Evolutionary conservation across 2,888 invertebrate genomes (phyloP).

Genomic region (Cerastis rubricosa): DNA sequence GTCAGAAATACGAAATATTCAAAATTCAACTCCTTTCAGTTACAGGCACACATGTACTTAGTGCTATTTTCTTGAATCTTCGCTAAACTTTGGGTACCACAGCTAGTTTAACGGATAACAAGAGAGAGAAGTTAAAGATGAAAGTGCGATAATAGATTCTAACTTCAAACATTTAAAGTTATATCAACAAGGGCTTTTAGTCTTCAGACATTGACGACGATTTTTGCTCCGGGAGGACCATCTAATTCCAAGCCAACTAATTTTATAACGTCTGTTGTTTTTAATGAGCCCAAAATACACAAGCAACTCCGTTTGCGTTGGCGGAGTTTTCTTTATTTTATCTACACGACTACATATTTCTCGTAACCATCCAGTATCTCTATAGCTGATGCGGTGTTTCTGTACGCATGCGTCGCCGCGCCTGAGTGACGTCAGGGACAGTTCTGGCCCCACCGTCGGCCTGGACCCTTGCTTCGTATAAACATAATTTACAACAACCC

Average conservation of each 20-base stretch:
- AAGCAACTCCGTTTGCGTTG: background rate
- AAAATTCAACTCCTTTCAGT: background rate
- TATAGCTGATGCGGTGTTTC: conserved; percentile 69
- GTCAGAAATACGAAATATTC: background rate
- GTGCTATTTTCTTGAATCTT: background rate
- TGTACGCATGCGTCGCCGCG: conserved; percentile 86
- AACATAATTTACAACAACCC: conserved; percentile 44
- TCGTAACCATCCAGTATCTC: conserved; percentile 70
- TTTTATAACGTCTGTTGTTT: background rate
- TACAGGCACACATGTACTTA: background rate
- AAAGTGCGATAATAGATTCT: background rate
- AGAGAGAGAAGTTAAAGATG: background rate
- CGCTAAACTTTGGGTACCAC: background rate
- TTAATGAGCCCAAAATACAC: background rate
- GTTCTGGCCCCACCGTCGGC: conserved; percentile 78
- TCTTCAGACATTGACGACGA: background rate
- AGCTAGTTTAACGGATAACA: background rate
- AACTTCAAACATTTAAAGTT: background rate
- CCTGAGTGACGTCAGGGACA: conserved; percentile 85
- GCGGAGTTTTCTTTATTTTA: background rate
- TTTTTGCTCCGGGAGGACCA: background rate
- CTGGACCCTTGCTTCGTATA: conserved; percentile 72
- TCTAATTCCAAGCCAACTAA: background rate
- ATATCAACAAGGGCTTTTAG: background rate
- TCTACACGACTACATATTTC: background rate